Evolutionary conservation across 2,113 vertebrate species (phyloP).

Genomic region (Callipepla squamata): DNA sequence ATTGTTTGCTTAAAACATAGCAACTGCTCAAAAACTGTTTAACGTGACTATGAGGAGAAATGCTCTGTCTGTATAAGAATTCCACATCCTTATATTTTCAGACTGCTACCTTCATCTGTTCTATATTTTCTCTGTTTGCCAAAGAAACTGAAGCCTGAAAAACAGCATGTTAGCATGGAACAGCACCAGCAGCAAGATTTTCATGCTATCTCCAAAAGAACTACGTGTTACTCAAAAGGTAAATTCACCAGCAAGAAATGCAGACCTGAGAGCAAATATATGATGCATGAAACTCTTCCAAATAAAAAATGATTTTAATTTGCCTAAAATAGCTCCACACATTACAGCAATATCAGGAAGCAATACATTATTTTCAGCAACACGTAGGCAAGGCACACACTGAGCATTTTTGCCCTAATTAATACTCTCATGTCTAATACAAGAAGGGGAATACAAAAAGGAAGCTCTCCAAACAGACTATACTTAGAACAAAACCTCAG

Average conservation of each 20-base stretch:
- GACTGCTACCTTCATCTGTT: not conserved
- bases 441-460: not conserved
- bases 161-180: not conserved
- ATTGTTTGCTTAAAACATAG: not conserved
- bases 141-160: not conserved
- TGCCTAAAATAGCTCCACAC: constrained; percentile 16
- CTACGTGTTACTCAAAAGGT: not conserved
- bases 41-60: not conserved
- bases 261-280: constrained; percentile 11
- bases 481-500: not conserved
- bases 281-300: not conserved
- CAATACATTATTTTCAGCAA: constrained; percentile 2
- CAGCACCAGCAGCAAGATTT: not conserved
- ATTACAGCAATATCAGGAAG: not conserved
- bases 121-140: not conserved
- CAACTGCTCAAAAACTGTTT: not conserved
- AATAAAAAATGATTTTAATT: constrained; percentile 24
- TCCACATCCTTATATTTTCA: not conserved
- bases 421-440: not conserved
- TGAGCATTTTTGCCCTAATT: constrained; percentile 1
- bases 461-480: not conserved
- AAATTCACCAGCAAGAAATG: constrained; percentile 14
- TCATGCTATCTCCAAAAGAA: not conserved
- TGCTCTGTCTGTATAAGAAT: not conserved
- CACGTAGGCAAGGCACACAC: not conserved